Conservation (phyloP, 2,113 vertebrate species). For the Chrysemys picta region DNA sequence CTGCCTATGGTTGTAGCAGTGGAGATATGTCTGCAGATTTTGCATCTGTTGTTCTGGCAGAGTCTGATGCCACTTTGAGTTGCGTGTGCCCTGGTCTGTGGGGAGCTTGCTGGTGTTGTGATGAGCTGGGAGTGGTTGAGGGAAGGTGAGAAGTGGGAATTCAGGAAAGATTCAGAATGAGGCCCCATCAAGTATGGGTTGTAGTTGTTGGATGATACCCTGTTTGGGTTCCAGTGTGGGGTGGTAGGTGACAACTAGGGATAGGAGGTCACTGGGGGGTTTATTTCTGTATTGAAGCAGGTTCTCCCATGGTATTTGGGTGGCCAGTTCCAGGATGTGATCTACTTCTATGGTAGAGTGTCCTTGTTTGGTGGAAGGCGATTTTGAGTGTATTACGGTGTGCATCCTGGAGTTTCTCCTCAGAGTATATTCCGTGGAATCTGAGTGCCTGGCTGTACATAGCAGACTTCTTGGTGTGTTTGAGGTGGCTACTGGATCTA, state of each 20-base stretch:
- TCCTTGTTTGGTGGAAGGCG: neutral
- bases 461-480: neutral
- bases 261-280: neutral
- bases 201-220: neutral
- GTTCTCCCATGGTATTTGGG: neutral
- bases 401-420: neutral
- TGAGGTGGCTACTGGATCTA: neutral
- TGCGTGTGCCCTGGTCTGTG: neutral
- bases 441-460: neutral
- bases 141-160: neutral
- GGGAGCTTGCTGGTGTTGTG: neutral
- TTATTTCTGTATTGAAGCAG: neutral
- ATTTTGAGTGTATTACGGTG: neutral
- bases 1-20: neutral
- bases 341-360: neutral
- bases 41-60: neutral
- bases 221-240: neutral
- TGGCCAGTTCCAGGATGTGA: neutral
- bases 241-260: neutral
- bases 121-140: neutral
- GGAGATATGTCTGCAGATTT: neutral
- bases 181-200: neutral
- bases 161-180: neutral
- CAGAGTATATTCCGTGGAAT: neutral
- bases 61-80: neutral